These are phyloP conservation scores for Drosophila paulistorum DNA, from an alignment of 1,140 invertebrate species.

Conservation along the genomic window DNA sequence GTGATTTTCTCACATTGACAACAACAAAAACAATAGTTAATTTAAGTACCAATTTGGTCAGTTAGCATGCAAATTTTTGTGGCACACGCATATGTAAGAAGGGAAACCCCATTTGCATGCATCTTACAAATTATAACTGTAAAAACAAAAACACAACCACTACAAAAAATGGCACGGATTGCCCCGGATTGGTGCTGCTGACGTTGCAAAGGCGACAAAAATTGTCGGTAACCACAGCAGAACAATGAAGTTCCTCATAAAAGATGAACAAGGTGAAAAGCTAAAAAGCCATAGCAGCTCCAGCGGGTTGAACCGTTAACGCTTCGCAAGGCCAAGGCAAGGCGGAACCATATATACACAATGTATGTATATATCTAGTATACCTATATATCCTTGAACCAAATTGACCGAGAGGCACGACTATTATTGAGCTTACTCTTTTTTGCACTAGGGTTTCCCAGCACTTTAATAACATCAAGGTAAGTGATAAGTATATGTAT, in stretches of 20 bases:
- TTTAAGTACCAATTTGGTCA: slow-evolving; percentile 3
- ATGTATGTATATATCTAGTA: neutral
- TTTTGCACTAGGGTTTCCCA: slow-evolving; percentile 15
- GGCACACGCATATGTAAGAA: neutral
- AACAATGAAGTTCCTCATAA: slow-evolving; percentile 49
- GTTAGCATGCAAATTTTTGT: slow-evolving; percentile 12
- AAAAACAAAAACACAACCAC: slow-evolving; percentile 13
- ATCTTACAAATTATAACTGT: slow-evolving; percentile 38
- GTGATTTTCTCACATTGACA: slow-evolving; percentile 4
- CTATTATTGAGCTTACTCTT: neutral
- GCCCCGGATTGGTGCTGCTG: slow-evolving; percentile 8
- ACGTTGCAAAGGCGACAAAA: slow-evolving; percentile 53
- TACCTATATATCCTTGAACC: slow-evolving; percentile 37
- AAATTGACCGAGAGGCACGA: slow-evolving; percentile 11
- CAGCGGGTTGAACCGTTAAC: slow-evolving; percentile 16
- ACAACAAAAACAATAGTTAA: neutral
- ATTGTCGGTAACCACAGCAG: slow-evolving; percentile 25
- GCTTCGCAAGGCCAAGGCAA: neutral
- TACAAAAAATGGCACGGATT: neutral
- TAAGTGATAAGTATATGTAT: neutral
- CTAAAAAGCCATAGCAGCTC: slow-evolving; percentile 18
- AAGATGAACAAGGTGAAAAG: slow-evolving; percentile 8
- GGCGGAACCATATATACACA: slow-evolving; percentile 22
- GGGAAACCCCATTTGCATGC: slow-evolving; percentile 20
- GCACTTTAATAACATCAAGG: neutral